A percentile compares a stretch with the other conserved stretches of the same genome.
Conservation (phyloP, 2,888 invertebrate species). For the Conistra vaccinii region DNA sequence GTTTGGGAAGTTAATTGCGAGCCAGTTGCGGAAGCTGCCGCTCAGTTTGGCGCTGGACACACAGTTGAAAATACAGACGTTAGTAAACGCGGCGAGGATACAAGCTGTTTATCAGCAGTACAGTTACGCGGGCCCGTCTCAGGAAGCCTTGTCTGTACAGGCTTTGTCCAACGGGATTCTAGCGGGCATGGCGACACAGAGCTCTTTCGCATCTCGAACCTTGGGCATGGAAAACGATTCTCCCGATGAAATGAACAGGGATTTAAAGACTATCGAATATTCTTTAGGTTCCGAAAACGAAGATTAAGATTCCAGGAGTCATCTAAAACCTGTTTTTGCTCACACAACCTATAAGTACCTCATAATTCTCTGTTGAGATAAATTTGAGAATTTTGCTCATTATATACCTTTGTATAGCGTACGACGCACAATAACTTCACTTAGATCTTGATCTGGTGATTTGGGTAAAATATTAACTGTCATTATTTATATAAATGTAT, state of each 20-base stretch:
- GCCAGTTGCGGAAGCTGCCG: constrained; percentile 86
- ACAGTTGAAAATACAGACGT: constrained; percentile 87
- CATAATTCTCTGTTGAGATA: constrained; percentile 70
- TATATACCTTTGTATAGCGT: constrained; percentile 58
- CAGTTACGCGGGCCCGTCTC: constrained; percentile 87
- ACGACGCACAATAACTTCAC: constrained; percentile 59
- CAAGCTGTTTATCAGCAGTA: constrained; percentile 89
- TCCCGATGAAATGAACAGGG: constrained; percentile 83
- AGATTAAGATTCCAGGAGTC: constrained; percentile 72
- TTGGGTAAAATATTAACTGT: constrained; percentile 53
- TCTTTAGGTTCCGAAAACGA: constrained; percentile 84
- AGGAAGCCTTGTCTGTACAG: constrained; percentile 86
- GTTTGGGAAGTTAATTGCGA: constrained; percentile 88
- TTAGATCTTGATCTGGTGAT: constrained; percentile 49
- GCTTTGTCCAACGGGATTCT: constrained; percentile 87
- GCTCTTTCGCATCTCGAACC: constrained; percentile 79
- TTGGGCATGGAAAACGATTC: constrained; percentile 82
- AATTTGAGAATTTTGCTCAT: constrained; percentile 65
- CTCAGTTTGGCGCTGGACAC: constrained; percentile 87
- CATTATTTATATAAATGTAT: constrained; percentile 65
- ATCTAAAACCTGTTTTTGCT: constrained; percentile 61
- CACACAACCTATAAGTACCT: constrained; percentile 71
- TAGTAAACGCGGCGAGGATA: constrained; percentile 87
- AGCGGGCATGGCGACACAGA: constrained; percentile 85
- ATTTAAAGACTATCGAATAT: constrained; percentile 82